Base-by-base conservation (phyloP, 2,113 vertebrate species). In the Urocitellus parryii region DNA sequence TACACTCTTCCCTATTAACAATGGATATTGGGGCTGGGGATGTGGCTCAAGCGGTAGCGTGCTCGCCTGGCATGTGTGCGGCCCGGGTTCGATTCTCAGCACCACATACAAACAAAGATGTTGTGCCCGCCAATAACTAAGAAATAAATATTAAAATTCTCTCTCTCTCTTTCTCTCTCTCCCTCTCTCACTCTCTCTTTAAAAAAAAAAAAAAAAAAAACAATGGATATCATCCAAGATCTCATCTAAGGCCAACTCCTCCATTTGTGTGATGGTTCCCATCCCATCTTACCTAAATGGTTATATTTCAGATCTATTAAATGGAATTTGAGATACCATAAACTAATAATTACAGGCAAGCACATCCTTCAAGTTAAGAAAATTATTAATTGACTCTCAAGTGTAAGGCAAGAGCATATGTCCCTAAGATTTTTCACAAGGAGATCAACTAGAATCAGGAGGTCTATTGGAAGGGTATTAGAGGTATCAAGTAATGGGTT, bases 261-360 rank as follows among this genome's bases (percentile, higher is more conserved):
- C 34, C 48, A 45, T 77, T 90, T 76, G 45, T 73, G 42, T 90
- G 72, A 34, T 68, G 37, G 37, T 25, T 72, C 18, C 58, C 27
- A 70, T 11, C 39, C 29, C 48, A 9, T 85, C 48, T 51, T 22
- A 72, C 6, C n/a, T 72, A 88, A 76, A n/a, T 56, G 14, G 88
- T 79, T 91, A 53, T 25, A 85, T 58, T 95, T 90, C 65, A 84
- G 61, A 90, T 12, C 8, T 42, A 80, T 81, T 95, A 91, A 86
- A 73, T 74, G 51, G 4, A 95, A 80, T 95, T 74, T 87, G 42
- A 91, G 82, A 67, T 42, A 42, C 34, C 51, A 72, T n/a, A 87
- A 87, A 67, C 53, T 39, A 42, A 89, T 58, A 94, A 65, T 45
- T 34, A 65, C 53, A 65, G 77, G 27, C 48, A 86, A 86, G 27